A percentile compares a stretch with the other conserved stretches of the same genome.
Evolutionary conservation across 2,113 vertebrate genomes (phyloP).

Genomic region (Pelodiscus sinensis): DNA sequence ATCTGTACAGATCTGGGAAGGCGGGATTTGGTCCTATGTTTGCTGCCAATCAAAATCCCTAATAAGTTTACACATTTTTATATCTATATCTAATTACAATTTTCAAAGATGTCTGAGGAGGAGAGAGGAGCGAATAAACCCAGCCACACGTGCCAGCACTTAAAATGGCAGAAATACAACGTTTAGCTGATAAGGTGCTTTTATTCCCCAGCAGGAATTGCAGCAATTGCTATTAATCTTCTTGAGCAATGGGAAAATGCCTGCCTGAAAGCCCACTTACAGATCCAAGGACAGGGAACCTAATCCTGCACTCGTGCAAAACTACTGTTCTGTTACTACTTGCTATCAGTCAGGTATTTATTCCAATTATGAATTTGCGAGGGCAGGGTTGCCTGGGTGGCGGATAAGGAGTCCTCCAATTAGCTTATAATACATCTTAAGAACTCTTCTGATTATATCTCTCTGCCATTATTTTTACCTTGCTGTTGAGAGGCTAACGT

Average conservation of each 20-base stretch:
- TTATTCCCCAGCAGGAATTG: neutral
- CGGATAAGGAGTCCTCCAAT: neutral
- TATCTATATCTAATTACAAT: neutral
- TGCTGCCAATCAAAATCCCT: neutral
- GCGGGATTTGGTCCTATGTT: fast-evolving
- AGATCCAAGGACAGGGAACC: neutral
- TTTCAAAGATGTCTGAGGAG: neutral
- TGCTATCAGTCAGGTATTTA: neutral
- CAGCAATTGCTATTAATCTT: neutral
- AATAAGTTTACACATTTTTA: neutral
- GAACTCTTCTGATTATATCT: neutral
- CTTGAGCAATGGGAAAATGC: neutral
- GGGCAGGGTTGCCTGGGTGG: neutral
- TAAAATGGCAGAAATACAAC: neutral
- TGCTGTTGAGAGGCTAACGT: slow-evolving; percentile 1
- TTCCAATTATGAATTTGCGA: neutral
- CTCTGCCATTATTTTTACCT: neutral
- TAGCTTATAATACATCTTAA: neutral
- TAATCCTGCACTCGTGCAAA: neutral
- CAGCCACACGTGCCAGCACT: neutral
- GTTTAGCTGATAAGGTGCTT: neutral
- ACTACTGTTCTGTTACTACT: neutral
- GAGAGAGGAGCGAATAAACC: neutral
- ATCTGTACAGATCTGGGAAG: neutral
- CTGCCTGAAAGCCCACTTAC: neutral